phyloP scores from a whole-genome alignment of 2,888 invertebrate genomes.

The Nebria brevicollis region DNA sequence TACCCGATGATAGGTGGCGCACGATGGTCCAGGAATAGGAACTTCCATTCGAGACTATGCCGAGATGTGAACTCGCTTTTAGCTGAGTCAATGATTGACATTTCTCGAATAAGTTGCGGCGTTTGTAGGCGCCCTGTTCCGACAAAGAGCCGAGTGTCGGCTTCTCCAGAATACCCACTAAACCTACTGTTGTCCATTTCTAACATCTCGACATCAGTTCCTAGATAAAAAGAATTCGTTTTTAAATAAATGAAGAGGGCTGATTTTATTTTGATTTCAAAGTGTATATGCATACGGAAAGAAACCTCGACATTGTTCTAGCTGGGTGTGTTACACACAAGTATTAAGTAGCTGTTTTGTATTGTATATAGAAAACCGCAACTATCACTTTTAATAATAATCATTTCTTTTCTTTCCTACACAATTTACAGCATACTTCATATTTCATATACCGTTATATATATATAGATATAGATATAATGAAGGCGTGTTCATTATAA shows the following conservation, averaged over 20 bases:
- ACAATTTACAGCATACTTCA: neutral
- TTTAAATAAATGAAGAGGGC: neutral
- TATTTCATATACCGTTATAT: neutral
- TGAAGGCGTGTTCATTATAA: neutral
- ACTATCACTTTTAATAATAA: neutral
- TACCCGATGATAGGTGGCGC: conserved; percentile 93
- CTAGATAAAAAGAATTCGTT: conserved; percentile 51
- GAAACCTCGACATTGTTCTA: neutral
- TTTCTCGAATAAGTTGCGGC: conserved; percentile 86
- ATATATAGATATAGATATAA: too few species aligned
- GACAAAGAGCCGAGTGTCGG: conserved; percentile 73
- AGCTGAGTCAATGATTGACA: conserved; percentile 79
- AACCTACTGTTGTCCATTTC: conserved; percentile 59
- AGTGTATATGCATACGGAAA: too few species aligned
- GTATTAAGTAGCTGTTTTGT: neutral
- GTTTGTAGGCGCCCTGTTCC: conserved; percentile 84
- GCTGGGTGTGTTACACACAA: neutral
- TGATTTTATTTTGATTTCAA: neutral
- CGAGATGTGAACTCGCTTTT: conserved; percentile 89
- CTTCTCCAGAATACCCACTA: conserved; percentile 61
- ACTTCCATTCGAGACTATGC: conserved; percentile 96
- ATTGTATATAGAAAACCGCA: too few species aligned
- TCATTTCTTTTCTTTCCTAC: neutral
- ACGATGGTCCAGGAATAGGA: conserved; percentile 90
- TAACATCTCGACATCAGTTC: conserved; percentile 61